A percentile compares a stretch with the other conserved stretches of the same genome.
Evolutionary conservation across 2,797 vertebrate species (phyloP).

Genomic region (Lacerta viridis): DNA sequence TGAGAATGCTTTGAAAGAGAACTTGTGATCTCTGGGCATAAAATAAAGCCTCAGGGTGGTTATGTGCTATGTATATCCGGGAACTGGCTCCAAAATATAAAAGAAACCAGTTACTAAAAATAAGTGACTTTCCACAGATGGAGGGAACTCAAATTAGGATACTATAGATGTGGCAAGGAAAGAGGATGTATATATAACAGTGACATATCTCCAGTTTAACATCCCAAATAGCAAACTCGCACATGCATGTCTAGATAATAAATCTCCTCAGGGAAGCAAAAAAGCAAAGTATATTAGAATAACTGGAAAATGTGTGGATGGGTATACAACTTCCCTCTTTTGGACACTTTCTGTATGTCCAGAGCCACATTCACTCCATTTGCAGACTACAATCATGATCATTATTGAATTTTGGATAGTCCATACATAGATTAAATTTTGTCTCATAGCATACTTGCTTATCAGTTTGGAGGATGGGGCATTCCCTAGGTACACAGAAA

Average conservation of each 20-base stretch:
- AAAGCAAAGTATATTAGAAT: not conserved
- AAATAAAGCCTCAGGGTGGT: not conserved
- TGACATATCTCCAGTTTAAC: not conserved
- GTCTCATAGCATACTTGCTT: not conserved
- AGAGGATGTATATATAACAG: not conserved
- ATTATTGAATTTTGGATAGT: not conserved
- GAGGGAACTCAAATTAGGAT: not conserved
- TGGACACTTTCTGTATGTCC: not conserved
- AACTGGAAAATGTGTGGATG: not conserved
- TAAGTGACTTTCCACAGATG: not conserved
- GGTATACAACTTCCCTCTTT: no score
- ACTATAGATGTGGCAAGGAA: not conserved
- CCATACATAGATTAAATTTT: not conserved
- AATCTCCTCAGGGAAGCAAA: not conserved
- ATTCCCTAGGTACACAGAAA: not conserved
- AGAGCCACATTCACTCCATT: not conserved
- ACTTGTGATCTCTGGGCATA: not conserved
- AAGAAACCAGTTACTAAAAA: not conserved
- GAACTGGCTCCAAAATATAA: not conserved
- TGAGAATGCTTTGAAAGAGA: conserved; percentile 1
- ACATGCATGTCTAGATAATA: not conserved
- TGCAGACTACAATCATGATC: not conserved
- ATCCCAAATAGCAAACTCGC: not conserved
- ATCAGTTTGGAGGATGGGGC: not conserved
- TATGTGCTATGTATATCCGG: not conserved